Evolutionary conservation across 2,888 invertebrate genomes (phyloP).

Genomic region (Rotaria socialis): DNA sequence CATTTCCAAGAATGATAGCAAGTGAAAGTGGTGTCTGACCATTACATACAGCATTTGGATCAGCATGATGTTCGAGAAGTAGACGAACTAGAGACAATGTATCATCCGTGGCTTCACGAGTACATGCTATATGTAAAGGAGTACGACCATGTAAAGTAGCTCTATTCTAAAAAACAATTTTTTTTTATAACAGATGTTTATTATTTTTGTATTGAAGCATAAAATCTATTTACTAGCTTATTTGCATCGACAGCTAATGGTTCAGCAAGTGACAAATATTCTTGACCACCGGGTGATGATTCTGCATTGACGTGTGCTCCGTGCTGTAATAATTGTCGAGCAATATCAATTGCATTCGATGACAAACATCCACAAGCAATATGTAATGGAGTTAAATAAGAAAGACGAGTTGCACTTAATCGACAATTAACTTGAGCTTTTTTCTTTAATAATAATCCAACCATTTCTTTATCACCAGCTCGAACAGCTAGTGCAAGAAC

Average conservation of each 20-base stretch:
- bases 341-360: conserved; percentile 56
- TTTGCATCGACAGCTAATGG: not conserved
- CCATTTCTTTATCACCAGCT: conserved; percentile 58
- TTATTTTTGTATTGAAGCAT: not conserved
- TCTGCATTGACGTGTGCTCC: conserved; percentile 56
- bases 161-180: no score
- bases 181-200: no score
- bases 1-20: conserved; percentile 58
- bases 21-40: conserved; percentile 57
- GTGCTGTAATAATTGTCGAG: conserved; percentile 55
- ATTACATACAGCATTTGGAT: conserved; percentile 57
- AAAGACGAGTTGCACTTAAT: conserved; percentile 49
- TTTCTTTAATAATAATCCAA: conserved; percentile 53
- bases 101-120: conserved; percentile 52
- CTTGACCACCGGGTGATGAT: conserved; percentile 52
- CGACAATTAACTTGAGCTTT: conserved; percentile 52
- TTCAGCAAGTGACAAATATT: conserved; percentile 45
- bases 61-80: conserved; percentile 55
- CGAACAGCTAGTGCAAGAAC: conserved; percentile 58
- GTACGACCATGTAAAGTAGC: conserved; percentile 51
- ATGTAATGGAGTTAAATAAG: conserved; percentile 56
- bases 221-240: not conserved
- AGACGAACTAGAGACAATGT: conserved; percentile 56
- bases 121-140: conserved; percentile 58
- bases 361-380: conserved; percentile 57